Conservation (phyloP, 2,888 invertebrate species). For the Hesperia comma region DNA sequence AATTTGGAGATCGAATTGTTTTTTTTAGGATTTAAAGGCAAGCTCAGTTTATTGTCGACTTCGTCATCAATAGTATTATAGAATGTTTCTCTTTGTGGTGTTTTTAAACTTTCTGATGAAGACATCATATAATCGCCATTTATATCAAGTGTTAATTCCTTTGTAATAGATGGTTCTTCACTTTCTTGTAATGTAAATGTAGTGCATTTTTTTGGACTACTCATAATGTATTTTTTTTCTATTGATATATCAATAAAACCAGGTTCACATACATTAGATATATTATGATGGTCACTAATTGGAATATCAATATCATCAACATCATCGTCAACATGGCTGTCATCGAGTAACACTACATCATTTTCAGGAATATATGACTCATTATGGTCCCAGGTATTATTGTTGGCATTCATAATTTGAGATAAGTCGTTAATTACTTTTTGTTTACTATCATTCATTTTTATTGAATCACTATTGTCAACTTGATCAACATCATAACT, state of each 20-base stretch:
- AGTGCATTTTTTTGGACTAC: not conserved
- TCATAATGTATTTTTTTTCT: not conserved
- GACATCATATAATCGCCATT: not conserved
- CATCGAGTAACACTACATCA: not conserved
- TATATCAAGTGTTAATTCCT: not conserved
- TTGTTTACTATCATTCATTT: not conserved
- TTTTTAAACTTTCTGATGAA: not conserved
- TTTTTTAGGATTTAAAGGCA: slow-evolving; percentile 23
- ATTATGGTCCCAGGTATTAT: slow-evolving; percentile 4
- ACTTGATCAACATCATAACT: not conserved
- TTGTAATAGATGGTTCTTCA: not conserved
- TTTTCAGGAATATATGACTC: not conserved
- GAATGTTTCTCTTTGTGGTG: not conserved
- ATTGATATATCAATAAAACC: not conserved
- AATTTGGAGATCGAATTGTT: slow-evolving; percentile 57
- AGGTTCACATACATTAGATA: not conserved
- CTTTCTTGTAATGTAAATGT: not conserved
- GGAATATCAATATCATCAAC: not conserved
- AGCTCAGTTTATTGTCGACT: not conserved
- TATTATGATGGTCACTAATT: not conserved
- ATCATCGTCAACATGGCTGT: not conserved
- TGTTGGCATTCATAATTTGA: slow-evolving; percentile 5
- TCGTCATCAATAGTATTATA: slow-evolving; percentile 18
- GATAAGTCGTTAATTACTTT: not conserved
- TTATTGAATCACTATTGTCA: not conserved